Percentiles rank a stretch among this genome's conserved stretches.
phyloP scores from a whole-genome alignment of 2,888 invertebrate genomes.

The Papilio gigon region DNA sequence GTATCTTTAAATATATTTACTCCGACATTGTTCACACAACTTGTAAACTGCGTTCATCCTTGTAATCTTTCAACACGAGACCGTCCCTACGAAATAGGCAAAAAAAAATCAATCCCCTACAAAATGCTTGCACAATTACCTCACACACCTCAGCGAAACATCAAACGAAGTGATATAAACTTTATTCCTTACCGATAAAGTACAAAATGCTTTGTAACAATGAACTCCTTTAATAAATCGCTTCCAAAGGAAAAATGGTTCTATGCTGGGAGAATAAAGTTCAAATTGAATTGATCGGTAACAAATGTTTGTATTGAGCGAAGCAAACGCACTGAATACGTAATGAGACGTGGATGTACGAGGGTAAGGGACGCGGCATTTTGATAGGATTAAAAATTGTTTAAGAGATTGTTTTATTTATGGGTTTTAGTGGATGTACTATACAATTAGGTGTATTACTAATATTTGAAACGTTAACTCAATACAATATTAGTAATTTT shows the following conservation, averaged over 20 bases:
- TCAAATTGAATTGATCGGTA: conserved; percentile 24
- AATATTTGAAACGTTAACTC: background rate
- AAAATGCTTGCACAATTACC: conserved; percentile 44
- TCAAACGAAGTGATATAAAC: conserved; percentile 9
- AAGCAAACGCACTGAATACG: conserved; percentile 56
- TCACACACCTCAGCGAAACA: conserved; percentile 39
- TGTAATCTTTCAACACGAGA: conserved; percentile 33
- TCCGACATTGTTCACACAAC: conserved; percentile 11
- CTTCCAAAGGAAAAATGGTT: conserved; percentile 19
- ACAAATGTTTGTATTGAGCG: conserved; percentile 43
- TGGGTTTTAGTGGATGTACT: background rate
- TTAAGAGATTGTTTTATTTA: background rate
- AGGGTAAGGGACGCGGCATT: conserved; percentile 42
- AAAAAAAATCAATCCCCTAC: conserved; percentile 42
- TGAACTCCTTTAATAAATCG: background rate
- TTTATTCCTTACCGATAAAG: background rate
- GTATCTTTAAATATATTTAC: background rate
- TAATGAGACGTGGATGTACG: conserved; percentile 51
- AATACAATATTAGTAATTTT: too few species aligned
- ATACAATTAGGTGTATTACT: background rate
- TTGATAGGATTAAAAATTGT: conserved; percentile 12
- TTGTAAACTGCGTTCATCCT: conserved; percentile 27
- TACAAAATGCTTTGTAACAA: background rate
- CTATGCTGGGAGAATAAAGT: conserved; percentile 24
- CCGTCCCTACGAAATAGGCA: conserved; percentile 30